Conservation (phyloP, 2,797 vertebrate genomes). For the Monodelphis domestica region DNA sequence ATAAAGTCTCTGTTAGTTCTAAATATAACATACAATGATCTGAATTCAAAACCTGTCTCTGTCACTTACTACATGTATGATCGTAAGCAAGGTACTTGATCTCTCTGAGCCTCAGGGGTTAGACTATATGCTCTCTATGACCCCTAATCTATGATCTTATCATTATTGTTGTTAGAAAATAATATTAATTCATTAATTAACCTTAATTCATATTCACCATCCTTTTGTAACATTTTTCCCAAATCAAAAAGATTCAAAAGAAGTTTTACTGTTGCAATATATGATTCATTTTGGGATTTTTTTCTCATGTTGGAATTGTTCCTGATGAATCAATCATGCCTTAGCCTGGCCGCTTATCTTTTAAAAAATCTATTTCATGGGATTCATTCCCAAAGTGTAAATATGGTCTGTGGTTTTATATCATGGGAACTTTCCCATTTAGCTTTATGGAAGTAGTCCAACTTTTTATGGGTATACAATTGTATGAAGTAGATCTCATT, state of each 20-base stretch:
- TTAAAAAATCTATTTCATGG: not conserved
- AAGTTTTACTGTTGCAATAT: not conserved
- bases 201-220: not conserved
- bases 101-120: not conserved
- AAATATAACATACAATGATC: not conserved
- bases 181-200: not conserved
- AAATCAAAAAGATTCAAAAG: not conserved
- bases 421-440: not conserved
- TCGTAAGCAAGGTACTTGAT: no score
- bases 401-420: not conserved
- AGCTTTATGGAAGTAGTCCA: not conserved
- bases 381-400: not conserved
- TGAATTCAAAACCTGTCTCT: not conserved
- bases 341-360: constrained; percentile 4
- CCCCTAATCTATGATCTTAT: not conserved
- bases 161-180: not conserved
- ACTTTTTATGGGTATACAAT: not conserved
- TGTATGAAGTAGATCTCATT: not conserved
- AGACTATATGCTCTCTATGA: not conserved
- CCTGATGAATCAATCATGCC: not conserved
- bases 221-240: not conserved
- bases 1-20: not conserved
- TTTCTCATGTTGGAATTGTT: not conserved
- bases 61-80: not conserved
- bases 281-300: not conserved